Conservation (phyloP, 2,113 vertebrate genomes). For the Elephas maximus region DNA sequence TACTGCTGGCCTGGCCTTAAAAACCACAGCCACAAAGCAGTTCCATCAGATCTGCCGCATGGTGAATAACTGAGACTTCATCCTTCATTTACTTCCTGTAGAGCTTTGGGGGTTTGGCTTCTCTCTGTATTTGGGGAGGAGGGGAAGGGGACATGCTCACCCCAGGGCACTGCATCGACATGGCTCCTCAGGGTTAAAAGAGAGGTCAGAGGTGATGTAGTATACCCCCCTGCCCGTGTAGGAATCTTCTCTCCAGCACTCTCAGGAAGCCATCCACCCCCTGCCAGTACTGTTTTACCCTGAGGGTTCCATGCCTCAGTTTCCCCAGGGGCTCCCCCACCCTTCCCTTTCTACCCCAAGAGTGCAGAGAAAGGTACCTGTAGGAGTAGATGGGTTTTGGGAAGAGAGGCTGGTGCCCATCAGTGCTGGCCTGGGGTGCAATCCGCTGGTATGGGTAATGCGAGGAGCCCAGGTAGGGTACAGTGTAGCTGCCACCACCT, state of each 20-base stretch:
- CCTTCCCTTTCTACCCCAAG: not conserved
- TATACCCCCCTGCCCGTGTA: not conserved
- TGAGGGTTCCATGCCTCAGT: slow-evolving; percentile 8
- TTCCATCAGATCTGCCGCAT: not conserved
- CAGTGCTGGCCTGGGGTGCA: slow-evolving; percentile 88
- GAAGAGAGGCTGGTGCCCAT: slow-evolving; percentile 91
- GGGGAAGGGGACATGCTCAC: not conserved
- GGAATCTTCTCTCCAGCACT: not conserved
- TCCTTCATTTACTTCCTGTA: not conserved
- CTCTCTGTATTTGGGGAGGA: not conserved
- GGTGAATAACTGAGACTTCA: not conserved
- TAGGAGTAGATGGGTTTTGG: slow-evolving; percentile 99
- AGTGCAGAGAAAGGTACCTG: slow-evolving; percentile 90
- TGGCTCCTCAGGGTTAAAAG: not conserved
- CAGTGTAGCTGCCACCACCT: slow-evolving; percentile 88
- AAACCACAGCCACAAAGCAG: not conserved
- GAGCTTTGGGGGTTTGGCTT: not conserved
- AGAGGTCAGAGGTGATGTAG: not conserved
- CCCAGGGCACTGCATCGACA: not conserved
- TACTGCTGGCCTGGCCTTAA: not conserved
- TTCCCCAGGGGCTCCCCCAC: not conserved
- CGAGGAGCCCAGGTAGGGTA: slow-evolving; percentile 88
- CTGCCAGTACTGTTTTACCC: not conserved
- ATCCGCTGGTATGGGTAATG: slow-evolving; percentile 93
- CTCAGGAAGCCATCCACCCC: not conserved